These are phyloP conservation scores for Corythornis vintsioides DNA, from an alignment of 2,113 vertebrate genomes.

Conservation along the genomic window DNA sequence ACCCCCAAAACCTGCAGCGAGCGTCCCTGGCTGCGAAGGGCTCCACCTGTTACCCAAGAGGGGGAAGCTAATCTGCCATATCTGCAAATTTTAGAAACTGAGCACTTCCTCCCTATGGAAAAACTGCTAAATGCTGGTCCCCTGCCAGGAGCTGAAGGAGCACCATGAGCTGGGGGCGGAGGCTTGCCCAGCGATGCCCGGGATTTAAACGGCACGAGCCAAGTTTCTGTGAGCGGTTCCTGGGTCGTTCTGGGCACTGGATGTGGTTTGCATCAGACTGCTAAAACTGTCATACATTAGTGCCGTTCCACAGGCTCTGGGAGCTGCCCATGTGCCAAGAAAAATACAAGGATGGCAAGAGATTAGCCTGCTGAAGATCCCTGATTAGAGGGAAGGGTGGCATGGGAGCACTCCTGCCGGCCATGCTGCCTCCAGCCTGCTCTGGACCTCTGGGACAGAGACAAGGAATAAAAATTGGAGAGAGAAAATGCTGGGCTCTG, in stretches of 20 bases:
- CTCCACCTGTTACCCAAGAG: constrained; percentile 22
- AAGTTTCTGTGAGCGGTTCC: background rate
- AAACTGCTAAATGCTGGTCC: constrained; percentile 44
- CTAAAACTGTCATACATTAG: background rate
- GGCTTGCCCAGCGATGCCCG: background rate
- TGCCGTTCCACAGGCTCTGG: background rate
- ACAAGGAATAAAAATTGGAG: background rate
- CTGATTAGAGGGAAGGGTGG: background rate
- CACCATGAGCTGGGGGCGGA: constrained; percentile 22
- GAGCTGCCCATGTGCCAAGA: background rate
- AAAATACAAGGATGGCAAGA: background rate
- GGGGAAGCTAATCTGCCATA: background rate
- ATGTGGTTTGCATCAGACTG: background rate
- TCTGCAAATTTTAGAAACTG: constrained; percentile 65
- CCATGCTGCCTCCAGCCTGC: background rate
- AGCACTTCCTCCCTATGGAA: constrained; percentile 67
- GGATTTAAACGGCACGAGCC: background rate
- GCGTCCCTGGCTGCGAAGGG: background rate
- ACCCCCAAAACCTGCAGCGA: background rate
- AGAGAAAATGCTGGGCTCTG: background rate
- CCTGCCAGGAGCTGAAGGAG: constrained; percentile 34
- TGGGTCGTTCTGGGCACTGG: constrained; percentile 22
- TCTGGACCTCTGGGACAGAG: background rate
- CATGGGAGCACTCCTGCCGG: background rate
- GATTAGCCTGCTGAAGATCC: background rate